A percentile compares a stretch with the other conserved stretches of the same genome.
Conservation (phyloP, 2,888 invertebrate genomes). For the Hirtodrosophila cameraria region DNA sequence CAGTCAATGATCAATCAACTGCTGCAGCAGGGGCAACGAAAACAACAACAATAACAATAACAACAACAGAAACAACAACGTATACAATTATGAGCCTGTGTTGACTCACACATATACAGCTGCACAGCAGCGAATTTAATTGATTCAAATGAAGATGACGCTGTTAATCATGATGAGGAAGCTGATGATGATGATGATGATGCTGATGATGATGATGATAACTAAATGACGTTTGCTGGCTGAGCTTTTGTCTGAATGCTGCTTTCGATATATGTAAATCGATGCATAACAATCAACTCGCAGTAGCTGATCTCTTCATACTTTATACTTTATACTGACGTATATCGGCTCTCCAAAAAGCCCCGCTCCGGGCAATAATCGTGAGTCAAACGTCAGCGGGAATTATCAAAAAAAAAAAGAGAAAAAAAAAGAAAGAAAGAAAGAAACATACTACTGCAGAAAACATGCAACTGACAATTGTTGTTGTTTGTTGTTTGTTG, state of each 20-base stretch:
- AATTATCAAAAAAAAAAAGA: constrained; percentile 35
- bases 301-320: constrained; percentile 52
- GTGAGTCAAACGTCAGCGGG: constrained; percentile 41
- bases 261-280: constrained; percentile 61
- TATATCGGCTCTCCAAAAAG: constrained; percentile 3
- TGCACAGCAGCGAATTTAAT: constrained; percentile 57
- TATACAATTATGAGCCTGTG: constrained; percentile 35
- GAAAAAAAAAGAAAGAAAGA: constrained; percentile 6
- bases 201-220: constrained; percentile 24
- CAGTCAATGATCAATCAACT: constrained; percentile 70
- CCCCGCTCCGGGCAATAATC: constrained; percentile 32
- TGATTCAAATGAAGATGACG: constrained; percentile 72
- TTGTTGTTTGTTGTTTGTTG: constrained; percentile 28
- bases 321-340: too few relatives aligned
- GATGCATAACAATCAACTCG: constrained; percentile 58
- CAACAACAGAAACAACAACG: constrained; percentile 18
- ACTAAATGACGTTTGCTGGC: constrained; percentile 60
- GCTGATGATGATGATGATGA: constrained; percentile 27
- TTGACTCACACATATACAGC: constrained; percentile 42
- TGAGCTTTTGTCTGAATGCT: constrained; percentile 40
- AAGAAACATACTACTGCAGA: constrained; percentile 40
- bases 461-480: constrained; percentile 63
- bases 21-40: constrained; percentile 47
- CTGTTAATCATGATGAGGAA: constrained; percentile 19
- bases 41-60: constrained; percentile 37